These are phyloP conservation scores for Fragum whitleyi DNA, from an alignment of 2,888 invertebrate species.

Conservation along the genomic window DNA sequence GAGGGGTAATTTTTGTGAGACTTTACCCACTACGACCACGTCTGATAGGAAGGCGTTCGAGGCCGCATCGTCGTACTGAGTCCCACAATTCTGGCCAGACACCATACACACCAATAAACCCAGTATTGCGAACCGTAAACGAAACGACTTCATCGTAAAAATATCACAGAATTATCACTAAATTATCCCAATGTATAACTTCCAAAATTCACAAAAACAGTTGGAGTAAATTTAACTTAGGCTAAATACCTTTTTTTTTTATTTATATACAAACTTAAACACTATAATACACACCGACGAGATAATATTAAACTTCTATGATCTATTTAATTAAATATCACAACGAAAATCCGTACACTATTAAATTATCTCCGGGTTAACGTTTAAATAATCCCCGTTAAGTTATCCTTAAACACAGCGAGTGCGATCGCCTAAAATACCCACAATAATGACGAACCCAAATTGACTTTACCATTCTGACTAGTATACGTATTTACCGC, in stretches of 20 bases:
- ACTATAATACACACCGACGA: neutral
- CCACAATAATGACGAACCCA: slow-evolving; percentile 7
- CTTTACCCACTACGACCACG: slow-evolving; percentile 28
- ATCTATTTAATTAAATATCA: slow-evolving; percentile 10
- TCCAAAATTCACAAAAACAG: too few relatives aligned
- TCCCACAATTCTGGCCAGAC: slow-evolving; percentile 33
- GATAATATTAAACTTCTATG: neutral
- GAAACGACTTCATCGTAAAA: slow-evolving; percentile 37
- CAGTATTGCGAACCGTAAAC: slow-evolving; percentile 31
- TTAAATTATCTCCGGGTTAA: neutral
- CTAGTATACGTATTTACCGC: neutral
- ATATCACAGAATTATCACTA: neutral
- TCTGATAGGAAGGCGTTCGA: slow-evolving; percentile 34
- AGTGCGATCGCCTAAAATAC: slow-evolving; percentile 5
- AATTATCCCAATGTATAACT: neutral
- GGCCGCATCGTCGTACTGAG: slow-evolving; percentile 34
- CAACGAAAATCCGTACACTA: slow-evolving; percentile 1
- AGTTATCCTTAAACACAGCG: slow-evolving; percentile 18
- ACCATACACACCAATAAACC: slow-evolving; percentile 37
- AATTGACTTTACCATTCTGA: slow-evolving; percentile 16
- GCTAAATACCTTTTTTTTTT: too few relatives aligned
- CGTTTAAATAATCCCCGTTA: slow-evolving; percentile 8
- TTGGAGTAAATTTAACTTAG: too few relatives aligned
- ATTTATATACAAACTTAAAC: neutral
- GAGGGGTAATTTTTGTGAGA: slow-evolving; percentile 13